Base-by-base conservation (phyloP, 2,888 invertebrate genomes). In the Agriopis aurantiaria region DNA sequence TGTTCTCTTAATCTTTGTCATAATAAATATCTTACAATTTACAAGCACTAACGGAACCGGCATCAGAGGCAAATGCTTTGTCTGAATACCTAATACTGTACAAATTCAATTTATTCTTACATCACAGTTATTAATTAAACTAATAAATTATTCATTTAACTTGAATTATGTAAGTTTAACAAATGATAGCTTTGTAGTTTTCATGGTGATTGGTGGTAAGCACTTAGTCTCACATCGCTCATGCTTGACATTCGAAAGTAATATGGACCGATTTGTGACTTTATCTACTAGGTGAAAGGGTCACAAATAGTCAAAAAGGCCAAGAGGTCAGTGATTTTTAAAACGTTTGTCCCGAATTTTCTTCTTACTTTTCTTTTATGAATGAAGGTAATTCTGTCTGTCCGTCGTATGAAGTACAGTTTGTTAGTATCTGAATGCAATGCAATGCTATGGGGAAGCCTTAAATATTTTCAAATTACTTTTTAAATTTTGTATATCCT, bases 61-160 rank as follows among this genome's bases (percentile, higher is more conserved):
- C 17, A 33, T 3, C 33, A 33, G 40, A 7, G n/a, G n/a, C 12
- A 11, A 33, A 11, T n/a, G 8, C 14, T n/a, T 49, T 49, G 49
- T 46, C 46, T 46, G 46, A 46, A 46, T 46, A 46, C 46, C 12
- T 46, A 11, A 41, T 61, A 14, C 52, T 11, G 11, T 45, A n/a
- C 53, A 17, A 14, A 68, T 8, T 56, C 51, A 61, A 73, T 53
- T 61, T 60, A 65, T 68, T 68, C 68, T 70, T 68, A 65, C 68
- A 61, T 65, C 52, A 70, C 56, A n/a, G 49, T 56, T 61, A 51
- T 61, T 67, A 62, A 66, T 64, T 60, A 65, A 67, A 60, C 48
- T 48, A 64, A 66, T 69, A 61, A 69, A 62, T 64, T 67, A 57
- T 66, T 63, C 59, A 71, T 66, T 41, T 57, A 57, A 12, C 62